Evolutionary conservation across 1,140 invertebrate genomes (phyloP), one percentile per base, ranked within the genome.

Genomic region (Teleopsis dalmanni): DNA sequence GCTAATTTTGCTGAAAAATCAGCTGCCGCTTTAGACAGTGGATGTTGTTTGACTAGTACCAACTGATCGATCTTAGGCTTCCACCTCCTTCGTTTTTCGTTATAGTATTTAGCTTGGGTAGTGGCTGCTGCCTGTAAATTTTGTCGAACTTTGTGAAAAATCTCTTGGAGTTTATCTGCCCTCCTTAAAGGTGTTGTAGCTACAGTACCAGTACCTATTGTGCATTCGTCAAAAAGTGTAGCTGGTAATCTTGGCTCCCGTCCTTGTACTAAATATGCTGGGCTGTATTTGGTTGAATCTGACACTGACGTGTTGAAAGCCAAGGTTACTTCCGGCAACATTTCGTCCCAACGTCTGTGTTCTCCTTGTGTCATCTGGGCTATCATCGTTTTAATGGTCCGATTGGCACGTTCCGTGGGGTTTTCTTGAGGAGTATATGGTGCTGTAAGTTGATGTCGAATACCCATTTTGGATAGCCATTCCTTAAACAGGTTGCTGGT

Each of bases 361-460:
- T 25, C 16, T 10, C 4, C 7, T 9, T 27, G 5, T 9, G 40
- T 26, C 10, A n/a, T 26, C 27, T 42, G 40, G 4, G 40, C 40
- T 9, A 42, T 42, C 40, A 42, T 42, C 7, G 40, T 42, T 27
- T 42, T 42, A 10, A 42, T 42, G 40, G 40, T 42, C n/a, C 40
- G 8, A 16, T 42, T 42, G 4, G 22, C 13, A 9, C 40, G 19
- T 21, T 44, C 41, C 13, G 27, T 44, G 26, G 41, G 41, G 19
- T 44, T 31, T 44, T 44, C 41, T 5, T 44, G 41, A 4, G 27
- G 25, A 4, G 41, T 25, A 21, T 44, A 33, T 19, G 41, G 26
- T 8, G 41, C 41, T 21, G 41, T 44, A 44, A 16, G 31, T 10
- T 14, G 3, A 11, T 44, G 41, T 16, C 31, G 23, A 29, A 44